Conservation (phyloP, 1,140 invertebrate species). For the Brevipalpus yothersi region DNA sequence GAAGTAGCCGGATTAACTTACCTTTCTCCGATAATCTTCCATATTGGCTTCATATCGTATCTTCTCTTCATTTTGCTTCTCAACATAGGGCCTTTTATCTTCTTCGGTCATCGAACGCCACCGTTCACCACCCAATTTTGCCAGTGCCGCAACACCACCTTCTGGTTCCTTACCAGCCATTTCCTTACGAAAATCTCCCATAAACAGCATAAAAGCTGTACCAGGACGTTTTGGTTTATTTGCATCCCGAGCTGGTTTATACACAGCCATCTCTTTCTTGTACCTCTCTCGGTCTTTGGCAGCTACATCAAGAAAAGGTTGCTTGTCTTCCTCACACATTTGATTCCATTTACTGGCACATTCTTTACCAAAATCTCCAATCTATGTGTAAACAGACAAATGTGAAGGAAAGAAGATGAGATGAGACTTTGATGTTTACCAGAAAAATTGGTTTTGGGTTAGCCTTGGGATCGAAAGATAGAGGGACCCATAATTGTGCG, state of each 20-base stretch:
- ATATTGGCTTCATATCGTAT: slow-evolving; percentile 14
- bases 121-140: slow-evolving; percentile 16
- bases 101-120: slow-evolving; percentile 16
- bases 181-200: slow-evolving; percentile 17
- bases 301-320: slow-evolving; percentile 14
- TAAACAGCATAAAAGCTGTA: slow-evolving; percentile 17
- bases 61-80: slow-evolving; percentile 15
- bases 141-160: slow-evolving; percentile 16
- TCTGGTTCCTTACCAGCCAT: slow-evolving; percentile 17
- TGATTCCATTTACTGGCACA: slow-evolving; percentile 16
- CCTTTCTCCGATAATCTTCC: slow-evolving; percentile 16
- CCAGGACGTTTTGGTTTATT: slow-evolving; percentile 17
- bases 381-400: slow-evolving; percentile 5
- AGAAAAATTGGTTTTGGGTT: background rate
- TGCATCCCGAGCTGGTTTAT: slow-evolving; percentile 15
- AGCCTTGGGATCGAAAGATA: no score
- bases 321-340: slow-evolving; percentile 16
- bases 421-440: background rate
- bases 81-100: slow-evolving; percentile 16
- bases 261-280: slow-evolving; percentile 15
- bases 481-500: no score
- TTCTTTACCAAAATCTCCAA: slow-evolving; percentile 18
- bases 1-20: background rate
- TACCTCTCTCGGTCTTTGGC: slow-evolving; percentile 14
- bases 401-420: background rate